Conservation (phyloP, 2,113 vertebrate genomes). For the Thymallus thymallus region DNA sequence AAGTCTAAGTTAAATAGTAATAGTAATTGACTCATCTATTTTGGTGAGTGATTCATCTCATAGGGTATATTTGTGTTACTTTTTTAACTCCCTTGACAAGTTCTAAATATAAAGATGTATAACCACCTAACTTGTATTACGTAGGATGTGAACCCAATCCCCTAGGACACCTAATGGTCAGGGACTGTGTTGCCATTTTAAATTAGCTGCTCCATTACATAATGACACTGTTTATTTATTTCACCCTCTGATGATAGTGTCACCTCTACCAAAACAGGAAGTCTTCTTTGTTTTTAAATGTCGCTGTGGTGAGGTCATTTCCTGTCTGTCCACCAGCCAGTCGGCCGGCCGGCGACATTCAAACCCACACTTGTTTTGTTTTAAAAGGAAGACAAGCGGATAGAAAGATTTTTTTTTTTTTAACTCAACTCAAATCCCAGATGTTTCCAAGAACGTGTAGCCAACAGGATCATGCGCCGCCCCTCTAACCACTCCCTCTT, state of each 20-base stretch:
- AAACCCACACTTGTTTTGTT: constrained; percentile 45
- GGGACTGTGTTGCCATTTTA: not conserved
- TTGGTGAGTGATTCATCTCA: not conserved
- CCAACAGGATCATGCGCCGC: constrained; percentile 1
- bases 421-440: constrained; percentile 34
- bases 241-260: constrained; percentile 4
- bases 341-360: constrained; percentile 17
- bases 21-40: not conserved
- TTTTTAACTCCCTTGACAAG: not conserved
- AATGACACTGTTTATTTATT: not conserved
- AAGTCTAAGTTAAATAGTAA: not conserved
- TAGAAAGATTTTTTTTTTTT: not conserved
- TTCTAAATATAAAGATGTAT: not conserved
- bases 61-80: not conserved
- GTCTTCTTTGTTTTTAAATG: constrained; percentile 36
- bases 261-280: constrained; percentile 2
- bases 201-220: not conserved
- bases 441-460: constrained; percentile 35
- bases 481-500: not conserved
- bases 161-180: not conserved
- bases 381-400: constrained; percentile 11
- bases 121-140: not conserved
- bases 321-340: constrained; percentile 28
- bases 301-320: constrained; percentile 42
- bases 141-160: not conserved